These are phyloP conservation scores for Orchestia grillus DNA, from an alignment of 1,140 invertebrate genomes.

Conservation along the genomic window DNA sequence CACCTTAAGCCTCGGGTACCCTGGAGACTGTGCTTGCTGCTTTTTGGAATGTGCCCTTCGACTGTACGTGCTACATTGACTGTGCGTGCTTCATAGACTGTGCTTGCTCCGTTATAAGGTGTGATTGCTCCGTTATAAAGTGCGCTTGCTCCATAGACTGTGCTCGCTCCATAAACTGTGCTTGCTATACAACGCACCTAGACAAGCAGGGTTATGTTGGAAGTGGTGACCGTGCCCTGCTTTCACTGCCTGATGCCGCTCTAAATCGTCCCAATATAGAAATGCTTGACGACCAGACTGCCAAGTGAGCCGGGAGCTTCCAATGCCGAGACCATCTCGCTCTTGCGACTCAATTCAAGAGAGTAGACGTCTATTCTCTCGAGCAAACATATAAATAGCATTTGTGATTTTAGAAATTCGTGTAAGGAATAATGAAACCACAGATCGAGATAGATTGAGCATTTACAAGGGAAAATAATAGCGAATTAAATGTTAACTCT, in stretches of 20 bases:
- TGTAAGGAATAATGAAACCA: not conserved
- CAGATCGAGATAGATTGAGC: not conserved
- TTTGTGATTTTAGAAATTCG: not conserved
- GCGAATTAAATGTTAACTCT: not conserved
- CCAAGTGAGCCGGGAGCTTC: not conserved
- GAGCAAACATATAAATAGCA: not conserved
- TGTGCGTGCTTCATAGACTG: not conserved
- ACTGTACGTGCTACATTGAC: not conserved
- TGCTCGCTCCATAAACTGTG: not conserved
- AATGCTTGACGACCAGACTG: not conserved
- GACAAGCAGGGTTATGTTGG: not conserved
- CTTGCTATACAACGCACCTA: not conserved
- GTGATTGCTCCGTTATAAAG: not conserved
- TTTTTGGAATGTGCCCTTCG: not conserved
- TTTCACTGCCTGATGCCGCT: not conserved
- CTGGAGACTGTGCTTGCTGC: not conserved
- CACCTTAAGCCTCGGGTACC: not conserved
- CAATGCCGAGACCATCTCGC: not conserved
- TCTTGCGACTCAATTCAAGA: not conserved
- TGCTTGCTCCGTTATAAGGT: not conserved
- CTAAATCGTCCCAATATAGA: not conserved
- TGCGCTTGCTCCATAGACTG: not conserved
- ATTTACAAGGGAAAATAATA: not conserved
- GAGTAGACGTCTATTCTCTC: not conserved
- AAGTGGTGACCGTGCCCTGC: not conserved